phyloP scores from a whole-genome alignment of 2,888 invertebrate species.

The Brachynemurus nebulosus region DNA sequence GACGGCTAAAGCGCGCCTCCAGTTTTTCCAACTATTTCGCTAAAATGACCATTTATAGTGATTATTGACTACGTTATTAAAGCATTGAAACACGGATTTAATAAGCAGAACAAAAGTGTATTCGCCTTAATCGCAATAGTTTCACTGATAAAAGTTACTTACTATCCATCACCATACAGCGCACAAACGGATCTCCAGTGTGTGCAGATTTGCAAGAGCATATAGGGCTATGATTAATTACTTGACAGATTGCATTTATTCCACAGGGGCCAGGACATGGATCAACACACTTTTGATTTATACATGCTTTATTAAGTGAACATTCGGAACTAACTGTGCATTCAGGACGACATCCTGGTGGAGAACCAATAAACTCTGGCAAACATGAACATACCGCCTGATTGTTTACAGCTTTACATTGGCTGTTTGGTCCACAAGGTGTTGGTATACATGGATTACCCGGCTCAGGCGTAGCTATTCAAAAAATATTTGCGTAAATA shows the following conservation, averaged over 20 bases:
- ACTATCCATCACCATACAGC: slow-evolving; percentile 32
- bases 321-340: slow-evolving; percentile 58
- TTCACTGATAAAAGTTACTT: slow-evolving; percentile 29
- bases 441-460: slow-evolving; percentile 57
- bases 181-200: slow-evolving; percentile 47
- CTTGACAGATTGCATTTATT: slow-evolving; percentile 51
- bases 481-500: not conserved
- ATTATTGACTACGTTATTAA: no score
- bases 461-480: slow-evolving; percentile 23
- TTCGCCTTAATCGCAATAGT: not conserved
- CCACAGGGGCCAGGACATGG: slow-evolving; percentile 61
- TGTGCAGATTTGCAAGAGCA: slow-evolving; percentile 45
- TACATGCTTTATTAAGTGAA: slow-evolving; percentile 45
- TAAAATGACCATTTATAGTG: no score
- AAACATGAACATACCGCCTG: slow-evolving; percentile 58
- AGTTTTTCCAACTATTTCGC: no score
- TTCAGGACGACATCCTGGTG: slow-evolving; percentile 56
- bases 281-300: slow-evolving; percentile 51
- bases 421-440: slow-evolving; percentile 68
- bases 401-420: slow-evolving; percentile 52
- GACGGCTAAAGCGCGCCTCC: no score
- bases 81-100: no score
- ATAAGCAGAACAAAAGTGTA: not conserved
- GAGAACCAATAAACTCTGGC: slow-evolving; percentile 45
- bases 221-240: slow-evolving; percentile 56